These are phyloP conservation scores for Arctia plantaginis DNA, from an alignment of 2,888 invertebrate species.

Conservation along the genomic window DNA sequence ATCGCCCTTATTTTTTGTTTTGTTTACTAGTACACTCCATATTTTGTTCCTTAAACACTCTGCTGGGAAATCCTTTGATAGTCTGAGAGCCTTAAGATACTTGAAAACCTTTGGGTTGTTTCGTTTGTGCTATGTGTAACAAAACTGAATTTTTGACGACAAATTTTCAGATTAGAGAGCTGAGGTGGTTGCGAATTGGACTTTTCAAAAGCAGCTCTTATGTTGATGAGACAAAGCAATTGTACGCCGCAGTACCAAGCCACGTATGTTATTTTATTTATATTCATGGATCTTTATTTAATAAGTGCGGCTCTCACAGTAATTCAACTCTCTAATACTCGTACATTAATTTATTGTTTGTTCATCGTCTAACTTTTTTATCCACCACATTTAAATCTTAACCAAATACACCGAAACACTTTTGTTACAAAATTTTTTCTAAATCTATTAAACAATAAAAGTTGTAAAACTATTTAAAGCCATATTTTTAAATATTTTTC, in stretches of 20 bases:
- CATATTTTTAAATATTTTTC: not conserved
- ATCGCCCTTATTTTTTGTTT: conserved; percentile 65
- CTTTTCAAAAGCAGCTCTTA: conserved; percentile 15
- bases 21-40: conserved; percentile 56
- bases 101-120: conserved; percentile 49
- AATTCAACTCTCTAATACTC: not conserved
- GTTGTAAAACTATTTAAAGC: not conserved
- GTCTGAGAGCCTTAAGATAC: conserved; percentile 45
- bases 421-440: too few species aligned
- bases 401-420: too few species aligned
- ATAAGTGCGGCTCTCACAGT: not conserved
- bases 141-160: conserved; percentile 43
- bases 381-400: not conserved
- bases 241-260: not conserved
- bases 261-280: not conserved
- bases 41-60: conserved; percentile 55
- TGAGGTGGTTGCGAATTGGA: conserved; percentile 17
- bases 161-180: conserved; percentile 21
- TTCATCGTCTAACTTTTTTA: not conserved
- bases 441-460: not conserved
- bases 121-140: conserved; percentile 48
- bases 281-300: conserved; percentile 4
- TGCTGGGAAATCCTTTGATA: conserved; percentile 57
- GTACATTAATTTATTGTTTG: not conserved
- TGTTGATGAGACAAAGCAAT: conserved; percentile 18